These are phyloP conservation scores for Standfussiana lucernea DNA, from an alignment of 2,888 invertebrate genomes.

Conservation along the genomic window DNA sequence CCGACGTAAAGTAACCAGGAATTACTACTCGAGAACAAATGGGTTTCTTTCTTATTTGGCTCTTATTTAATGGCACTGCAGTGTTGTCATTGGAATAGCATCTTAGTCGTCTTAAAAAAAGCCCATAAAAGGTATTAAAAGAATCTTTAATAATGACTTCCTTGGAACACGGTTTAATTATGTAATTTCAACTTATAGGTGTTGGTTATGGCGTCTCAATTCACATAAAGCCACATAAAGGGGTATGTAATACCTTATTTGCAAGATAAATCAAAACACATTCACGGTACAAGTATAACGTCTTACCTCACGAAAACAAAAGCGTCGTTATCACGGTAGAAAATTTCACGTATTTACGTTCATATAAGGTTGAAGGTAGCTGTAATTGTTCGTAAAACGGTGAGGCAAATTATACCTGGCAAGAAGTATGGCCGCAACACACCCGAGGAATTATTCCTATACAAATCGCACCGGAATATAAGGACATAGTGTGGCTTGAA, in stretches of 20 bases:
- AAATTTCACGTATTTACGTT: slow-evolving; percentile 57
- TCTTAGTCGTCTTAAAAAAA: slow-evolving; percentile 15
- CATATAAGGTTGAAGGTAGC: slow-evolving; percentile 74
- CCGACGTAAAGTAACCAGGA: slow-evolving; percentile 64
- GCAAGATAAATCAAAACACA: slow-evolving; percentile 36
- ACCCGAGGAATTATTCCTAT: slow-evolving; percentile 83
- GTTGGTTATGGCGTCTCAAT: background rate
- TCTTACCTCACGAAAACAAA: slow-evolving; percentile 40
- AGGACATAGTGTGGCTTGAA: slow-evolving; percentile 33
- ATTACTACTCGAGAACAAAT: slow-evolving; percentile 69
- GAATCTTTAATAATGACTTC: slow-evolving; percentile 12
- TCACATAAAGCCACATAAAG: background rate
- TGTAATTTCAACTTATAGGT: background rate
- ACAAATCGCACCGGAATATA: slow-evolving; percentile 80
- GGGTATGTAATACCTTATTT: slow-evolving; percentile 4
- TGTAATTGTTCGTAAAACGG: slow-evolving; percentile 86
- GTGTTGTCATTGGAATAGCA: slow-evolving; percentile 27
- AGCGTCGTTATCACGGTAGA: slow-evolving; percentile 49
- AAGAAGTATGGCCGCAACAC: slow-evolving; percentile 80
- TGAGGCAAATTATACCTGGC: slow-evolving; percentile 85
- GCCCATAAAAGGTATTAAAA: slow-evolving; percentile 18
- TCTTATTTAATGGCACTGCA: slow-evolving; percentile 61
- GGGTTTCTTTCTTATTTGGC: slow-evolving; percentile 69
- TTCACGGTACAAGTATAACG: slow-evolving; percentile 5
- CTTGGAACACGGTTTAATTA: slow-evolving; percentile 10